phyloP scores from a whole-genome alignment of 2,888 invertebrate genomes.

The Lacanobia wlatinum region DNA sequence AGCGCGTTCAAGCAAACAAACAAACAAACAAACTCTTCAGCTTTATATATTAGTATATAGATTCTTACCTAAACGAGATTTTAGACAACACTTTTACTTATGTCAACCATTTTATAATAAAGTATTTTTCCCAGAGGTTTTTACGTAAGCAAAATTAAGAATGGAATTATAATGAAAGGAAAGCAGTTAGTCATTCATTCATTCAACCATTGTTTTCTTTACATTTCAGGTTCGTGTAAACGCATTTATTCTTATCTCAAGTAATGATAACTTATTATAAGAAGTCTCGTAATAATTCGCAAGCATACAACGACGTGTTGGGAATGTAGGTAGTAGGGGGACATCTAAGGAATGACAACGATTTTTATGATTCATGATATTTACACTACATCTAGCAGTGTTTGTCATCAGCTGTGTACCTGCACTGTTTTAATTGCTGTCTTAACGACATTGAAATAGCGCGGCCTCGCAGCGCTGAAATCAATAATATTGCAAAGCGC shows the following conservation, averaged over 20 bases:
- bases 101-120: background rate
- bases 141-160: slow-evolving; percentile 31
- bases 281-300: slow-evolving; percentile 38
- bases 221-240: slow-evolving; percentile 27
- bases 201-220: slow-evolving; percentile 48
- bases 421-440: slow-evolving; percentile 44
- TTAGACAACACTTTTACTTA: slow-evolving; percentile 20
- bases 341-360: slow-evolving; percentile 20
- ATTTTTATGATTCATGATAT: slow-evolving; percentile 49
- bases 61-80: slow-evolving; percentile 1
- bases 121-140: slow-evolving; percentile 23
- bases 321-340: slow-evolving; percentile 37
- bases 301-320: slow-evolving; percentile 39
- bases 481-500: slow-evolving; percentile 51
- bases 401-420: slow-evolving; percentile 44
- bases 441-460: slow-evolving; percentile 37
- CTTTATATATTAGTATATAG: too few relatives aligned
- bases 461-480: slow-evolving; percentile 37
- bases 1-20: too few relatives aligned
- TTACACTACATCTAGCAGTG: slow-evolving; percentile 17
- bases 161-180: slow-evolving; percentile 43
- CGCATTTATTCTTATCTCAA: slow-evolving; percentile 30
- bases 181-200: slow-evolving; percentile 40
- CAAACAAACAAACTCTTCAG: too few relatives aligned
- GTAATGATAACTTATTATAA: background rate